Base-by-base conservation (phyloP, 2,888 invertebrate species). In the Conchocele bisecta region DNA sequence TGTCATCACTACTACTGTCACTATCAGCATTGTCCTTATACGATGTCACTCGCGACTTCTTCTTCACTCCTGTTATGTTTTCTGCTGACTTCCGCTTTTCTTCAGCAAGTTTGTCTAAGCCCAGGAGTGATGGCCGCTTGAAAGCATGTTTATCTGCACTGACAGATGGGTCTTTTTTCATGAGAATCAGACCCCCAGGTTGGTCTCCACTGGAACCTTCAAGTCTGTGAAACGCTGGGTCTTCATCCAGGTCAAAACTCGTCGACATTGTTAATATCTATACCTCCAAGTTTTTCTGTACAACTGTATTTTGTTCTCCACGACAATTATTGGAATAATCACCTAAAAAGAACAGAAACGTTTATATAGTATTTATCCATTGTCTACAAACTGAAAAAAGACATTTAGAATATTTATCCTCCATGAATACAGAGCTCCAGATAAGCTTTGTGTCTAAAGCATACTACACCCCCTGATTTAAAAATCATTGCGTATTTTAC, bases 91-190 rank as follows among this genome's bases (percentile, higher is more conserved):
- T 85, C 9, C 91, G 80, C 75, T 92, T 92, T 11, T 83, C 86
- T 4, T 88, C 89, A 9, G 92, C 92, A 13, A 92, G 80, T 72
- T 82, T 86, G 66, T 92, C 92, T 31, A 92, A 79, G 0, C 92
- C 92, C 9, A 91, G 81, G 13, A 91, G 65, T 3, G 92, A 92
- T 57, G 88, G 86, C 70, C 83, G 85, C 60, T 84, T 87, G 60
- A 88, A 88, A 9, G 66, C 46, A 53, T 84, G 82, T 28, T 68
- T 57, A 24, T 77, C 81, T 11, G 69, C 68, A 24, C 69, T 69
- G 3, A 73, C 42, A 29, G 84, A 59, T 13, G 82, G 77, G 7
- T 81, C 82, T 60, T 90, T 90, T 73, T 91, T 91, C 87, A 89
- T 91, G 20, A 91, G 85, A 15, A 90, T 72, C 22, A 91, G 83